Percentiles rank a stretch among this genome's conserved stretches.
Evolutionary conservation across 2,113 vertebrate genomes (phyloP).

Genomic region (Morone chrysops): DNA sequence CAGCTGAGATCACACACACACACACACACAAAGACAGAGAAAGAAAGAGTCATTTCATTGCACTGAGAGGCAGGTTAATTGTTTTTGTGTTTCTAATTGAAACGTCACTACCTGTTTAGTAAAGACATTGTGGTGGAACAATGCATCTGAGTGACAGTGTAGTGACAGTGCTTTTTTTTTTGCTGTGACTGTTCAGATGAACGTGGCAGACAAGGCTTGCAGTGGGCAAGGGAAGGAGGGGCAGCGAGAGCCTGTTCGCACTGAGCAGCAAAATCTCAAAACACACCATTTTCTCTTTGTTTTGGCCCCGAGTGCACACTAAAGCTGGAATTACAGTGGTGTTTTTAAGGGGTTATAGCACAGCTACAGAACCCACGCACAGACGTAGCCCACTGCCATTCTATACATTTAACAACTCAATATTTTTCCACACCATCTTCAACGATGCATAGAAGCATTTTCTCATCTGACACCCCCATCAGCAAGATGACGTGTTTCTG

Average conservation of each 20-base stretch:
- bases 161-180: slow-evolving; percentile 3
- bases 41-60: slow-evolving; percentile 27
- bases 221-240: not conserved
- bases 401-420: no score
- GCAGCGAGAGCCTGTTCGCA: not conserved
- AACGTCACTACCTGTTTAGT: slow-evolving; percentile 25
- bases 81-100: slow-evolving; percentile 57
- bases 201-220: slow-evolving; percentile 48
- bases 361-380: no score
- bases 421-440: no score
- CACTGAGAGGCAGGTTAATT: slow-evolving; percentile 49
- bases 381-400: no score
- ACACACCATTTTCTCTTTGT: slow-evolving; percentile 13
- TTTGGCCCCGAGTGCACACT: not conserved
- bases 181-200: slow-evolving; percentile 34
- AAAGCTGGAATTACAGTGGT: not conserved
- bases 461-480: no score
- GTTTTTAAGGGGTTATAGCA: no score
- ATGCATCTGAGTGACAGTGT: slow-evolving; percentile 13
- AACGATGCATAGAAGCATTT: no score
- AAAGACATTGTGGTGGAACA: slow-evolving; percentile 34
- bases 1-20: slow-evolving; percentile 86
- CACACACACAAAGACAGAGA: slow-evolving; percentile 11
- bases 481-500: no score
- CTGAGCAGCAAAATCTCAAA: not conserved